Base-by-base conservation (phyloP, 37 sponge, comb jelly and placozoan species). In the Aplysina aerophoba region DNA sequence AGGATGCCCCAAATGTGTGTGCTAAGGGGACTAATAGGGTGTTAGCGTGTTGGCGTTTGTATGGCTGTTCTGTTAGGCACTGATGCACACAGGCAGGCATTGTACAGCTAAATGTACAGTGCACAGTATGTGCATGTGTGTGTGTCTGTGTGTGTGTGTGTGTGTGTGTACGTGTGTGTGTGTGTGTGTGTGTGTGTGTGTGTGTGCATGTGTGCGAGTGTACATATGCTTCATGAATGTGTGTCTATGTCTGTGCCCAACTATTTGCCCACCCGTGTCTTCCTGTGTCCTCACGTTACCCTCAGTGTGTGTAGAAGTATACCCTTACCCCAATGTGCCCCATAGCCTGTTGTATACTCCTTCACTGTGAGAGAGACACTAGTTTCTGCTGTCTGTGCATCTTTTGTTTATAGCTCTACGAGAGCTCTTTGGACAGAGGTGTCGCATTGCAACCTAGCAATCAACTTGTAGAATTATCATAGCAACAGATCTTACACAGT, bases 381-480 rank as follows among this genome's bases (percentile, higher is more conserved):
- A n/a, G n/a, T n/a, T n/a, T n/a, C n/a, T n/a, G n/a, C n/a, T n/a
- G n/a, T n/a, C n/a, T n/a, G n/a, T n/a, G n/a, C n/a, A n/a, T n/a
- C n/a, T n/a, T n/a, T n/a, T n/a, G n/a, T n/a, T n/a, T n/a, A n/a
- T n/a, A n/a, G n/a, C n/a, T n/a, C n/a, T n/a, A n/a, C n/a, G n/a
- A n/a, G n/a, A n/a, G n/a, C n/a, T n/a, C n/a, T n/a, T n/a, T n/a
- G n/a, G n/a, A n/a, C n/a, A n/a, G n/a, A n/a, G n/a, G n/a, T n/a
- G n/a, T n/a, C n/a, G n/a, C n/a, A n/a, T n/a, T n/a, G n/a, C n/a
- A n/a, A n/a, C n/a, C n/a, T 21, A 40, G 35, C 36, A 41, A 38
- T 34, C 83, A 75, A 57, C 83, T 84, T 30, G 69, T 83, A 35
- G 81, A 80, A 11, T 27, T 87, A 6, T 72, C 77, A 11, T 82